A percentile compares a stretch with the other conserved stretches of the same genome.
Evolutionary conservation across 1,140 invertebrate genomes (phyloP).

Genomic region (Drosophila repletoides): DNA sequence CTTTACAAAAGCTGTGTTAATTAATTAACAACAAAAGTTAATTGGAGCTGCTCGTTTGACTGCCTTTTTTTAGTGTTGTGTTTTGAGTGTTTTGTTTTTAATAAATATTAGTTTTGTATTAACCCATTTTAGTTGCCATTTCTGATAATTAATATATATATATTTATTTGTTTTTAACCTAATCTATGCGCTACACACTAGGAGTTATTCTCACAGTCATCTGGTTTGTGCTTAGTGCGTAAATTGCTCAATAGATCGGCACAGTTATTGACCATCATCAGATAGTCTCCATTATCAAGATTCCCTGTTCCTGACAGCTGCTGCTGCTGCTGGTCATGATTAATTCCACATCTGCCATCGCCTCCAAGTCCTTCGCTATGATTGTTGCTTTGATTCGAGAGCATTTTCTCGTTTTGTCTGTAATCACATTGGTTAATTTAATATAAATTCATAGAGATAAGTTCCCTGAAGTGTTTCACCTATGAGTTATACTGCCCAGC

Average conservation of each 20-base stretch:
- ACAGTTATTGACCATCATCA: slow-evolving; percentile 82
- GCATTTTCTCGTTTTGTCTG: slow-evolving; percentile 62
- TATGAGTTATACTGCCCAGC: slow-evolving; percentile 80
- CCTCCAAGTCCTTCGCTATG: slow-evolving; percentile 29
- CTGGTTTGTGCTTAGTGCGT: slow-evolving; percentile 82
- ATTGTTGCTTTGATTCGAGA: slow-evolving; percentile 46
- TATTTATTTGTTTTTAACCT: slow-evolving; percentile 50
- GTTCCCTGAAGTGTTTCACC: too few relatives aligned
- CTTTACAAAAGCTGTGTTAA: slow-evolving; percentile 63
- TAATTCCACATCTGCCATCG: slow-evolving; percentile 31
- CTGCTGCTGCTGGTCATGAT: slow-evolving; percentile 43
- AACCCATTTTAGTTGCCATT: slow-evolving; percentile 25
- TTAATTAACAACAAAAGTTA: slow-evolving; percentile 56
- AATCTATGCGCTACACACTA: slow-evolving; percentile 75
- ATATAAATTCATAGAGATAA: too few relatives aligned
- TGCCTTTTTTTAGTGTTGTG: slow-evolving; percentile 15
- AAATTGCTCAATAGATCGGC: slow-evolving; percentile 82
- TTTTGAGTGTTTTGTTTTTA: slow-evolving; percentile 42
- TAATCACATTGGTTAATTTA: too few relatives aligned
- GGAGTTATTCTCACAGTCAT: slow-evolving; percentile 82
- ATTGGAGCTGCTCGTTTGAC: slow-evolving; percentile 40
- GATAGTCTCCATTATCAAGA: slow-evolving; percentile 80
- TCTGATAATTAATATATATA: too few relatives aligned
- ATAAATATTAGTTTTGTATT: slow-evolving; percentile 61
- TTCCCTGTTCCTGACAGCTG: slow-evolving; percentile 42